Conservation (phyloP, 2,888 invertebrate species). For the Scrobipalpa costella region DNA sequence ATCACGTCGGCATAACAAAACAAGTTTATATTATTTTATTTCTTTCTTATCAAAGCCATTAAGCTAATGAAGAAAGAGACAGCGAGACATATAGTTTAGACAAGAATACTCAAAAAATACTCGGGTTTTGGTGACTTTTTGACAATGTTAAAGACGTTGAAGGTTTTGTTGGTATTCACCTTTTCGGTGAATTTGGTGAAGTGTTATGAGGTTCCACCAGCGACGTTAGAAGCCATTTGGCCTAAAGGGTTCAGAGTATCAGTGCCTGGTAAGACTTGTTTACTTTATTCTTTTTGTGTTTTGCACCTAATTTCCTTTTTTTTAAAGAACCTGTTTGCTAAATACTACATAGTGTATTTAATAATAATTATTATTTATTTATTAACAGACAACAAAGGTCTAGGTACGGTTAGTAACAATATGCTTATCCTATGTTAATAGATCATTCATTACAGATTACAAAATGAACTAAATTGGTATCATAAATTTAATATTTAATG, state of each 20-base stretch:
- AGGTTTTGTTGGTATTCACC: neutral
- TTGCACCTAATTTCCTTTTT: too few species aligned
- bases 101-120: neutral
- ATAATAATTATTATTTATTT: too few species aligned
- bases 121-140: neutral
- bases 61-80: conserved; percentile 3
- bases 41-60: neutral
- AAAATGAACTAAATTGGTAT: too few species aligned
- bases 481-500: too few species aligned
- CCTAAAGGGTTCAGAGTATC: conserved; percentile 83
- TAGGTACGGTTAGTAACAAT: too few species aligned
- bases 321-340: too few species aligned
- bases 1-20: conserved; percentile 11
- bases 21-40: neutral
- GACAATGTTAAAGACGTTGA: conserved; percentile 11
- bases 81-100: neutral
- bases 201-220: conserved; percentile 70
- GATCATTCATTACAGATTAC: too few species aligned
- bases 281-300: neutral
- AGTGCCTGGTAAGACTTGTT: conserved; percentile 69
- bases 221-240: conserved; percentile 80
- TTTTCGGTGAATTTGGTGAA: neutral
- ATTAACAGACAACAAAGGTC: too few species aligned
- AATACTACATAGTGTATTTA: too few species aligned
- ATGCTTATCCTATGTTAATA: too few species aligned